phyloP scores from a whole-genome alignment of 2,797 vertebrate genomes.

The Lithobates sylvaticus region DNA sequence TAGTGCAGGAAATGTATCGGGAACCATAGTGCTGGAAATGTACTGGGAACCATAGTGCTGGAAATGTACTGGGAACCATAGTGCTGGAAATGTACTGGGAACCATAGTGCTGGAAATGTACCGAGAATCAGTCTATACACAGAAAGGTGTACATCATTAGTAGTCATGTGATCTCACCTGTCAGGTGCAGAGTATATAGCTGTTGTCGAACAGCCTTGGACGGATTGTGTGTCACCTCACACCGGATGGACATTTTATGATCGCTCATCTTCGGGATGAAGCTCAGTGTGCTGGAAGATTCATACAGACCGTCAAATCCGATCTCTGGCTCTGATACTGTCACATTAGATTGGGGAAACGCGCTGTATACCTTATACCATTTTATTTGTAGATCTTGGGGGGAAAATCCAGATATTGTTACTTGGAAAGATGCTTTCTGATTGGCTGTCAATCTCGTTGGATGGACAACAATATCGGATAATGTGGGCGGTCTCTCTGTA shows the following conservation, averaged over 20 bases:
- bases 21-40: no score
- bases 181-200: not conserved
- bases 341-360: not conserved
- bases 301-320: conserved; percentile 44
- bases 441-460: not conserved
- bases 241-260: conserved; percentile 22
- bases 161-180: conserved; percentile 33
- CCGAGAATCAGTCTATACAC: no score
- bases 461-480: not conserved
- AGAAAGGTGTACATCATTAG: no score
- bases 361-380: conserved; percentile 18
- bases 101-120: no score
- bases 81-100: no score
- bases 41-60: no score
- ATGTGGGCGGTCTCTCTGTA: not conserved
- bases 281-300: conserved; percentile 27
- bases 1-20: no score
- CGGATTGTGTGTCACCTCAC: conserved; percentile 42
- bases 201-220: conserved; percentile 8
- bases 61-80: no score
- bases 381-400: not conserved
- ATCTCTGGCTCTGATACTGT: not conserved
- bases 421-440: not conserved
- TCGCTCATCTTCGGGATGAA: conserved; percentile 8
- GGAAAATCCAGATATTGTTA: conserved; percentile 29